Evolutionary conservation across 2,888 invertebrate species (phyloP).

Genomic region (Himalopsyche japonica): DNA sequence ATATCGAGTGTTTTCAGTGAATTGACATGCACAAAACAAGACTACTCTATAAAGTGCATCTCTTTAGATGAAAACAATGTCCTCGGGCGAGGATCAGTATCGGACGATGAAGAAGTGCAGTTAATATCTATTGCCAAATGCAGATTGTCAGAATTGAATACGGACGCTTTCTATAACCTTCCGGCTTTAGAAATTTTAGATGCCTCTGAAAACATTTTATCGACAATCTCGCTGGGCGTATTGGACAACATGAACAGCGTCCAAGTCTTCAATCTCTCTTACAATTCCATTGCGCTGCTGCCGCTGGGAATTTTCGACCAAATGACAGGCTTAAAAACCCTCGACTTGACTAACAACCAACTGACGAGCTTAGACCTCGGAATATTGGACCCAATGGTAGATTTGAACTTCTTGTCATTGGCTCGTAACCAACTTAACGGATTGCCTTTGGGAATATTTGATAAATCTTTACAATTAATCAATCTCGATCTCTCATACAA

Average conservation of each 20-base stretch:
- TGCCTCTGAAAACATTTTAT: constrained; percentile 19
- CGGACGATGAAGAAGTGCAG: constrained; percentile 18
- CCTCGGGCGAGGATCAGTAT: constrained; percentile 16
- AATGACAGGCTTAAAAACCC: constrained; percentile 12
- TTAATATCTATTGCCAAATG: constrained; percentile 8
- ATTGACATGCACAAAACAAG: background rate
- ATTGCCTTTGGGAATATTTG: constrained; percentile 27
- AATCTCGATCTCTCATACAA: constrained; percentile 27
- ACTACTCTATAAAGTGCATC: background rate
- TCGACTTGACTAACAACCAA: constrained; percentile 30
- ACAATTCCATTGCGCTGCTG: constrained; percentile 7
- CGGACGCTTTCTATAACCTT: constrained; percentile 12
- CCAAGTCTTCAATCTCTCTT: constrained; percentile 19
- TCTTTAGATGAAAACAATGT: constrained; percentile 5
- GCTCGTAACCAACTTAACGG: constrained; percentile 20
- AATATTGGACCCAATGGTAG: constrained; percentile 10
- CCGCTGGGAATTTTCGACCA: constrained; percentile 25
- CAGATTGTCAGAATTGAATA: constrained; percentile 12
- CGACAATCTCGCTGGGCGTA: constrained; percentile 3
- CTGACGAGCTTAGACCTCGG: constrained; percentile 14
- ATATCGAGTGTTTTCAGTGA: background rate
- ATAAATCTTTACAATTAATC: constrained; percentile 7
- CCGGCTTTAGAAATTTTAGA: constrained; percentile 24
- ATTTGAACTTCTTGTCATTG: constrained; percentile 6
- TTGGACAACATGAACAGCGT: constrained; percentile 21